Percentiles rank a stretch among this genome's conserved stretches.
These are phyloP conservation scores for Cirrhinus molitorella DNA, from an alignment of 2,797 vertebrate genomes.

Conservation along the genomic window DNA sequence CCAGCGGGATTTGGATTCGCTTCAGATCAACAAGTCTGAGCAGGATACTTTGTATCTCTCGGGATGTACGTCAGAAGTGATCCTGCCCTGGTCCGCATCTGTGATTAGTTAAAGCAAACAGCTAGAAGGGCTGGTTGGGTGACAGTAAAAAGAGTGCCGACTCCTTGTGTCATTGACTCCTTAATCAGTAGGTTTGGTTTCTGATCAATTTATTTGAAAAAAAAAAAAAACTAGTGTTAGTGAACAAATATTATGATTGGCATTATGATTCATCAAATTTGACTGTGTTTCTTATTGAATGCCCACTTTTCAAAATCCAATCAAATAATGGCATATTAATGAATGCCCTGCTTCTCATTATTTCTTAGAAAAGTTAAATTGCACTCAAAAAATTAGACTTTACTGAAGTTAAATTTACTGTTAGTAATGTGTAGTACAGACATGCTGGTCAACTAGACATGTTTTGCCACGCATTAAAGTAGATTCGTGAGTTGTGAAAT, in stretches of 20 bases:
- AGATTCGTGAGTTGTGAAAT: slow-evolving; percentile 13
- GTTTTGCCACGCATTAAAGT: not conserved
- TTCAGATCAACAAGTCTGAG: slow-evolving; percentile 77
- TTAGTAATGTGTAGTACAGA: not conserved
- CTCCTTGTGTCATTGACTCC: not conserved
- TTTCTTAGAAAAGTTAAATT: not conserved
- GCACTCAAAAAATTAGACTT: not conserved
- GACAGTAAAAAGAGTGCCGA: not conserved
- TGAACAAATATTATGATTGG: not conserved
- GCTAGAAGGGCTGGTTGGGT: slow-evolving; percentile 21
- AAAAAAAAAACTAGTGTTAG: not conserved
- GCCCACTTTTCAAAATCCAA: not conserved
- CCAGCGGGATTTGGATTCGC: slow-evolving; percentile 69
- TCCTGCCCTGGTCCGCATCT: not conserved
- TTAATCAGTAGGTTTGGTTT: not conserved
- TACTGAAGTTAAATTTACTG: not conserved
- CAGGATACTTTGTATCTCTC: slow-evolving; percentile 65
- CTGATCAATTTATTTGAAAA: not conserved
- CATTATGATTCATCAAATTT: not conserved
- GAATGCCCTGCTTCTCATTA: not conserved
- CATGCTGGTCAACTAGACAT: not conserved
- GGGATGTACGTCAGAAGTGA: slow-evolving; percentile 26
- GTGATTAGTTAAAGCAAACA: slow-evolving; percentile 39
- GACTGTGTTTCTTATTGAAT: not conserved
- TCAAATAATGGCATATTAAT: not conserved